Conservation (phyloP, 2,797 vertebrate genomes). For the Alca torda region DNA sequence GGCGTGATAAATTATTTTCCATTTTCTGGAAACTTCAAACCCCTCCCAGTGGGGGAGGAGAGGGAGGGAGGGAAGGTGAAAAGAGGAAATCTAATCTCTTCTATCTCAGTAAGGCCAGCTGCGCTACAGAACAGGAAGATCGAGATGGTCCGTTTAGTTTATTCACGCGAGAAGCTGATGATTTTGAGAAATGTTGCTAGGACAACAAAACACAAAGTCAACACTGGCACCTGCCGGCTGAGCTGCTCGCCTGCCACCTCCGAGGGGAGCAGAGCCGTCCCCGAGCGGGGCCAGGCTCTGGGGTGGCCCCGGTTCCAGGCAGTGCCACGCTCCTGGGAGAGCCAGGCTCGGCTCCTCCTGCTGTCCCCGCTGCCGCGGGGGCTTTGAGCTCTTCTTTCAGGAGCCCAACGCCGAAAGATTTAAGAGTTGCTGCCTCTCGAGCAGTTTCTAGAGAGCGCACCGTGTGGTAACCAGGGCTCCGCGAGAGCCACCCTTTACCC, state of each 20-base stretch:
- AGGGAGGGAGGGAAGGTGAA: too few species aligned
- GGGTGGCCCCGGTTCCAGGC: not conserved
- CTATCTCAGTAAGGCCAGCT: not conserved
- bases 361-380: not conserved
- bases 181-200: not conserved
- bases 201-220: not conserved
- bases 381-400: fast-evolving
- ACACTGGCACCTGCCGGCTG: not conserved
- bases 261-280: not conserved
- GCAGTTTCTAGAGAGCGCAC: not conserved
- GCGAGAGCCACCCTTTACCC: not conserved
- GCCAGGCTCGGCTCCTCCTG: not conserved
- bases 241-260: not conserved
- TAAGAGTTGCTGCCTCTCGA: not conserved
- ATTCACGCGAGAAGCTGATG: not conserved
- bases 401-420: not conserved
- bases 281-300: too few species aligned
- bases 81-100: not conserved
- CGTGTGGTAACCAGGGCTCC: not conserved
- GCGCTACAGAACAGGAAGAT: not conserved
- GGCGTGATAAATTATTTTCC: not conserved
- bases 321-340: not conserved
- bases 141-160: not conserved
- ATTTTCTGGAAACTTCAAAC: not conserved
- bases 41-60: not conserved